These are phyloP conservation scores for Yponomeuta cagnagella DNA, from an alignment of 2,888 invertebrate species.

Conservation along the genomic window DNA sequence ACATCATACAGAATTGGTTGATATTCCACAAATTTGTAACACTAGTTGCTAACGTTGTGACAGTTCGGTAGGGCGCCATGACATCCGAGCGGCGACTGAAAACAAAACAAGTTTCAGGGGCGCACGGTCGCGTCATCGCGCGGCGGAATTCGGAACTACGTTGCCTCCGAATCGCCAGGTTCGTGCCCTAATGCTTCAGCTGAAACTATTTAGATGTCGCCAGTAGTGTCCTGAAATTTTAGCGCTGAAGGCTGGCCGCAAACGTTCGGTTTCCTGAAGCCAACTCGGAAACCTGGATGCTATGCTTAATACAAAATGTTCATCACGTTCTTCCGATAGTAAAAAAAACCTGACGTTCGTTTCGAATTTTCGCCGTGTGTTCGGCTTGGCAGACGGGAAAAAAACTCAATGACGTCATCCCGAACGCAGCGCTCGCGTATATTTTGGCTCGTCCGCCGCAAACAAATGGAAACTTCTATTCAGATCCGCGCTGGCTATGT, in stretches of 20 bases:
- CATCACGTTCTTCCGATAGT: too few relatives aligned
- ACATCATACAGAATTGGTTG: constrained; percentile 67
- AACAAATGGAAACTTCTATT: too few relatives aligned
- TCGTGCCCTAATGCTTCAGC: not conserved
- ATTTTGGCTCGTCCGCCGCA: too few relatives aligned
- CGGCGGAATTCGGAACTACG: constrained; percentile 26
- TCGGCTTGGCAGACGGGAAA: too few relatives aligned
- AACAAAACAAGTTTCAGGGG: constrained; percentile 64
- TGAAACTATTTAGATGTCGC: not conserved
- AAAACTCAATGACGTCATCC: too few relatives aligned
- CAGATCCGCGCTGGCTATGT: too few relatives aligned
- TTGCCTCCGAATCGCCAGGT: not conserved
- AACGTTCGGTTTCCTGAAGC: too few relatives aligned
- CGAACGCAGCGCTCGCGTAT: too few relatives aligned
- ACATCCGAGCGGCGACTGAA: constrained; percentile 57
- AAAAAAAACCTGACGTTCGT: too few relatives aligned
- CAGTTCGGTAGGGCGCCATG: constrained; percentile 70
- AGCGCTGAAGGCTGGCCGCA: not conserved
- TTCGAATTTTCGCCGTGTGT: too few relatives aligned
- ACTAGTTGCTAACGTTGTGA: constrained; percentile 56
- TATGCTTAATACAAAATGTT: too few relatives aligned
- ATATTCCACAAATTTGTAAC: constrained; percentile 50
- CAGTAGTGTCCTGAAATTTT: not conserved
- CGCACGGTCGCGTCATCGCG: constrained; percentile 38
- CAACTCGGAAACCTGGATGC: too few relatives aligned